Base-by-base conservation (phyloP, 1,140 invertebrate genomes). In the Leguminivora glycinivorella region DNA sequence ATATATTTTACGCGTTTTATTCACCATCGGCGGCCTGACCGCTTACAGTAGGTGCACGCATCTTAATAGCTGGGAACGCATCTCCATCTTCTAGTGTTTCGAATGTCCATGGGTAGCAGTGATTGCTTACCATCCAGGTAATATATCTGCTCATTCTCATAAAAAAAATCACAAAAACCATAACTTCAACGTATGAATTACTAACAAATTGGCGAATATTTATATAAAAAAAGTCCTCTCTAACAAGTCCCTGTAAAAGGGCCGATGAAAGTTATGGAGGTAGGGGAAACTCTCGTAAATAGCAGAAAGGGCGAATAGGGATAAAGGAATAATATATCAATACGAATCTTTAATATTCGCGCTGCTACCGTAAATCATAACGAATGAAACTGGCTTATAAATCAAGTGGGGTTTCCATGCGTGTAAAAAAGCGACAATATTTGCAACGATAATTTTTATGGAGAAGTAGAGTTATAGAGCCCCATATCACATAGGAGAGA, bases 251-350 rank as follows among this genome's bases (percentile, higher is more conserved):
- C 80, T 76, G 79, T 84, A 89, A 86, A 89, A 89, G 82, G 80
- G 83, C 86, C 82, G 83, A 83, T 84, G 81, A 85, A 89, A 89
- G 88, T 91, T 90, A 90, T 89, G 85, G 84, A 84, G 82, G 85
- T 83, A 75, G 83, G 84, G 84, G 76, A 84, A 81, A 77, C 80
- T 87, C 83, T 83, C 86, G 85, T 91, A 91, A 91, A 91, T 89
- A 89, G 85, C 83, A 80, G 77, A 78, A 81, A 87, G 83, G 84
- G 88, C 89, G 82, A 90, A 89, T 86, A 78, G 80, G 87, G 87
- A 91, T 89, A 88, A 90, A 90, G 86, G 85, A 87, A 91, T 90
- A 91, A 91, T 91, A 91, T 90, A 90, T 90, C 89, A 90, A 89
- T 90, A 87, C 81, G 86, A 87, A 89, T 91, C 88, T 91, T 91